Evolutionary conservation across 2,888 invertebrate genomes (phyloP).

Genomic region (Belgica antarctica): DNA sequence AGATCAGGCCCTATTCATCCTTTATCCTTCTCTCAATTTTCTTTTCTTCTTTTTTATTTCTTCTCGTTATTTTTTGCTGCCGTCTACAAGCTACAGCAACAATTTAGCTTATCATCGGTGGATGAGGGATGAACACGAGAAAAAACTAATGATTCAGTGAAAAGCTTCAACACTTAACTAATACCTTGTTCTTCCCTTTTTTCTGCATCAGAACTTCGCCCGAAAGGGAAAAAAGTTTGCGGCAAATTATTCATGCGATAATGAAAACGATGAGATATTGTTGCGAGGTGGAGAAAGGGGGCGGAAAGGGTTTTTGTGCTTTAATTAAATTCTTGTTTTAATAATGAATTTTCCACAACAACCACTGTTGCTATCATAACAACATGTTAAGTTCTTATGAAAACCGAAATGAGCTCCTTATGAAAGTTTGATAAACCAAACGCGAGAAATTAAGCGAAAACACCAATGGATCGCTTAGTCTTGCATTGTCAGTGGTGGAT

Average conservation of each 20-base stretch:
- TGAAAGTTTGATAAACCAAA: neutral
- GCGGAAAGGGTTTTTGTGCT: neutral
- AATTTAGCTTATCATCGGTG: constrained; percentile 18
- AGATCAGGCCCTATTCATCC: constrained; percentile 10
- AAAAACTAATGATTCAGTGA: neutral
- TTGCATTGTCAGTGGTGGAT: no score
- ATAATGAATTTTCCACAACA: constrained; percentile 11
- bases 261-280: constrained; percentile 20
- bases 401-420: neutral
- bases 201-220: neutral
- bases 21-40: neutral
- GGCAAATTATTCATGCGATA: constrained; percentile 25
- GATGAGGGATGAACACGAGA: neutral
- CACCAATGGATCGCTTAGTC: no score
- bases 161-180: constrained; percentile 2
- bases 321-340: constrained; percentile 24
- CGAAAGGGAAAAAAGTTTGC: neutral
- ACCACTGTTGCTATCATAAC: constrained; percentile 1
- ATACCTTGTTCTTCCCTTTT: neutral
- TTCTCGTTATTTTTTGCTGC: neutral
- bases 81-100: neutral
- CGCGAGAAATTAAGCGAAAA: no score
- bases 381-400: constrained; percentile 8
- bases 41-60: no score
- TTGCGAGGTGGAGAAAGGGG: no score